Evolutionary conservation across 2,797 vertebrate species (phyloP), one percentile per base, ranked within the genome.

Genomic region (Ciconia nigra): DNA sequence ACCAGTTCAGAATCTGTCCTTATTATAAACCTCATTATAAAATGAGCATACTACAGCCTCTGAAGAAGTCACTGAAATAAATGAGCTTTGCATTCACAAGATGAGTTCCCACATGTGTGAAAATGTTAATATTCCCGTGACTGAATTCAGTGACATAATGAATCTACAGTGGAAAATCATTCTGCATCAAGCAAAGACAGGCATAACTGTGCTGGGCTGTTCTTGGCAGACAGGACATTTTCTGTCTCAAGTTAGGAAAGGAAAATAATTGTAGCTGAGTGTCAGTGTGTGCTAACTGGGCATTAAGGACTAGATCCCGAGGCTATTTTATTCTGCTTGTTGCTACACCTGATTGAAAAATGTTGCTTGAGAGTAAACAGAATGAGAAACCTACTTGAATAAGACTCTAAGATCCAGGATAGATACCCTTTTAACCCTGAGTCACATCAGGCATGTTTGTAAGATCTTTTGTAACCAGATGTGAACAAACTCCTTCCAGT

Each of bases 111-210:
- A 94, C 95, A 96, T 93, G 95, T 93, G 95, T 96, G 96, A 96
- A 96, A 96, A 94, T 91, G 59, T 83, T 96, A 92, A 93, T 96
- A 78, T 91, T 97, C 87, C 96, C 66, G 44, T 97, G 95, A 96
- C 93, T 93, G 95, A 96, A 94, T 95, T 94, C 93, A 96, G 77
- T 97, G 96, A 96, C 95, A 95, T 96, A 95, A 97, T 94, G 91
- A 95, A 92, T 96, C 84, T 84, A n/a, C 92, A 93, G 83, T 96
- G 95, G 94, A 97, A 96, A 97, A 97, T 97, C 93, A 96, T 88
- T 94, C 96, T 82, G 69, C 84, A 57, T 97, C 96, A 97, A 96
- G 93, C 94, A 96, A 97, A 91, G 95, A 96, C 97, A 97, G 44
- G 93, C 95, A 95, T 93, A 89, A 35, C 87, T 52, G 46, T 95